Base-by-base conservation (phyloP, 2,113 vertebrate genomes). In the Corythaeola cristata region DNA sequence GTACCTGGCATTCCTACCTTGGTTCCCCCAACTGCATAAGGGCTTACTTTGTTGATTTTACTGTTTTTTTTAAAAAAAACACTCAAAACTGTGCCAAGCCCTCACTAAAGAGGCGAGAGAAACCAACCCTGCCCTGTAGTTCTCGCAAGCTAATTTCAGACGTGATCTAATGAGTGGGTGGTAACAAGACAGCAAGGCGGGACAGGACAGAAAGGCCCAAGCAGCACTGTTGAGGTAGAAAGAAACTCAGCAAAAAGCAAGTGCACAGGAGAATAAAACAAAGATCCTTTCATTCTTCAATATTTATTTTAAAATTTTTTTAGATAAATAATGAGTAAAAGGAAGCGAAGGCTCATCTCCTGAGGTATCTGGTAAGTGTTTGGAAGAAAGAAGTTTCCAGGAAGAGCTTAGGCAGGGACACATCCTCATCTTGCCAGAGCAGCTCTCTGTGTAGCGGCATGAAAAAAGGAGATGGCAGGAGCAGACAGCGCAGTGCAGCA, bases 71-170 rank as follows among this genome's bases (percentile, higher is more conserved):
- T 10, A 28, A 39, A 72, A 44, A 44, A 44, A 44, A 44, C 30
- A 32, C 44, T 45, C 71, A 58, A 77, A 84, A 82, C n/a, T 8
- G 0, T 30, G 27, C 83, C n/a, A 75, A 88, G 41, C 37, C 23
- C 18, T 83, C 2, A 1, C 47, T 69, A n/a, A 59, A 30, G 52
- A 89, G 35, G 37, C 1, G 0, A 87, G 53, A 92, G 41, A 90
- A 91, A 73, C 74, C 88, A 90, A 47, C 32, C 64, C 90, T 91
- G 73, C 77, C 80, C 60, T 76, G 64, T 44, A 58, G 49, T 21
- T 86, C 86, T 91, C 11, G 3, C 53, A 47, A 72, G 66, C 83
- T 94, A 95, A 97, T 97, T 97, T 95, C 88, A 95, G 83, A 82
- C 76, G 75, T 93, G 94, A 87, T 71, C 88, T 92, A 92, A 94